phyloP scores from a whole-genome alignment of 2,113 vertebrate species.

The Bos taurus region ARS-UCD2.0 NC_037334.1:73924501-73925000 shows the following conservation, averaged over 20 bases:
- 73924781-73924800: not conserved
- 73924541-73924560: not conserved
- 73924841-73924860: not conserved
- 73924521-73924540: not conserved
- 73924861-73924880: not conserved
- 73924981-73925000: not conserved
- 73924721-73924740: not conserved
- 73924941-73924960: not conserved
- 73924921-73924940: not conserved
- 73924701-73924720: not conserved
- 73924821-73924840: not conserved
- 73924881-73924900: not conserved
- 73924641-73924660: not conserved
- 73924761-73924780: not conserved
- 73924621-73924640: not conserved
- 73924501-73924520: not conserved
- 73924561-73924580: not conserved
- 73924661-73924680: not conserved
- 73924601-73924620: not conserved
- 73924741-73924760: not conserved
- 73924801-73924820: not conserved
- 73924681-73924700: not conserved
- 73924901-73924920: not conserved
- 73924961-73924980: conserved; percentile 15
- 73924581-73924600: not conserved